Conservation (phyloP, 2,113 vertebrate species). For the Collichthys lucidus region DNA sequence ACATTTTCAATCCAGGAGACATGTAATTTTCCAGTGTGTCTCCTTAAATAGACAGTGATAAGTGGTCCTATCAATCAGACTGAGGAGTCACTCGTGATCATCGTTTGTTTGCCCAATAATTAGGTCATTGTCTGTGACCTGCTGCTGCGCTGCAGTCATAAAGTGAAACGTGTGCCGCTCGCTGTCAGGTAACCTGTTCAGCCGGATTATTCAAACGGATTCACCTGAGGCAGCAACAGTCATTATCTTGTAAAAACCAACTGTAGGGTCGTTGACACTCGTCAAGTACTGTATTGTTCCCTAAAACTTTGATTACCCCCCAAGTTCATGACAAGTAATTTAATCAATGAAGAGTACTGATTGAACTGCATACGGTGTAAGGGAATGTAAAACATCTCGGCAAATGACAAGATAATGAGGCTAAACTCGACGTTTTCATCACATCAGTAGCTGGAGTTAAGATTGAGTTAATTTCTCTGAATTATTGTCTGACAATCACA, state of each 20-base stretch:
- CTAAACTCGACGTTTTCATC: background rate
- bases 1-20: background rate
- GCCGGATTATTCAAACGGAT: conserved; percentile 64
- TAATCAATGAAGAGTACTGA: conserved; percentile 42
- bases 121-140: conserved; percentile 57
- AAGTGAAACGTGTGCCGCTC: background rate
- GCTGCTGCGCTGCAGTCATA: background rate
- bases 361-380: conserved; percentile 1
- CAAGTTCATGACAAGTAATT: conserved; percentile 23
- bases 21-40: background rate
- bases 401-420: conserved; percentile 1
- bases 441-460: background rate
- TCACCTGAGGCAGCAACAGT: conserved; percentile 74
- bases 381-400: conserved; percentile 7
- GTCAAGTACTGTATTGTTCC: background rate
- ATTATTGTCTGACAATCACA: background rate
- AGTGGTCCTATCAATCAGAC: conserved; percentile 29
- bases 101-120: conserved; percentile 31
- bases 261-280: conserved; percentile 5
- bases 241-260: conserved; percentile 30
- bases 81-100: conserved; percentile 24
- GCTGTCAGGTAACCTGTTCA: conserved; percentile 63
- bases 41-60: conserved; percentile 5
- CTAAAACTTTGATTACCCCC: conserved; percentile 1
- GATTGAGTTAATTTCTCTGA: background rate